A percentile compares a stretch with the other conserved stretches of the same genome.
These are phyloP conservation scores for Urocitellus parryii DNA, from an alignment of 2,113 vertebrate genomes.

Conservation along the genomic window DNA sequence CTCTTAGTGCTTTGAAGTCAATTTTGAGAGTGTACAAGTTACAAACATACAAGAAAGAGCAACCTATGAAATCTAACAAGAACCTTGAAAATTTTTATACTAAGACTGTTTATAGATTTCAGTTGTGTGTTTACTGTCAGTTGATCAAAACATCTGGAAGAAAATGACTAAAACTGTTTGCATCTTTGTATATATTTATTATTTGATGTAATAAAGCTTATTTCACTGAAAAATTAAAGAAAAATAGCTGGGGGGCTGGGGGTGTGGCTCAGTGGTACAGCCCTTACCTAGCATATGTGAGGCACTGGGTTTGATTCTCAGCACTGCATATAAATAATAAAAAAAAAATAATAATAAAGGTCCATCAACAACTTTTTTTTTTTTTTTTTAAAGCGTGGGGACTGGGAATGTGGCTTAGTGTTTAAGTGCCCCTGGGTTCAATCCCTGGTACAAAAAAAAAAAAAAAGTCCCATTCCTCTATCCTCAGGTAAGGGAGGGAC, in stretches of 20 bases:
- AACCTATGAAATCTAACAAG: constrained; percentile 69
- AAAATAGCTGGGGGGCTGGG: no score
- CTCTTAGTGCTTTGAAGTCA: constrained; percentile 87
- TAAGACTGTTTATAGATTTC: constrained; percentile 85
- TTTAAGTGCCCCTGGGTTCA: no score
- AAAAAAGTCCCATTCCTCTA: neutral
- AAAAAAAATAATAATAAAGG: no score
- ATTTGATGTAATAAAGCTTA: constrained; percentile 99
- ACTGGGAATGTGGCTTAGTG: no score
- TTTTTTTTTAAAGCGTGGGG: no score
- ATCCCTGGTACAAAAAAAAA: no score
- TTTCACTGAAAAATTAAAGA: constrained; percentile 88
- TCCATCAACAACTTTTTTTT: no score
- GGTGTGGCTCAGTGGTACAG: no score
- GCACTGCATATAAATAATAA: no score
- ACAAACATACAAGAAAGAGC: constrained; percentile 89
- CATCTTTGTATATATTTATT: constrained; percentile 99
- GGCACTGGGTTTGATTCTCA: no score
- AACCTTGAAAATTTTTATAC: constrained; percentile 48
- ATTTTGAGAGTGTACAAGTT: constrained; percentile 92
- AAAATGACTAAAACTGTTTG: constrained; percentile 92
- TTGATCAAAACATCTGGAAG: constrained; percentile 77
- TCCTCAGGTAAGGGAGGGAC: neutral
- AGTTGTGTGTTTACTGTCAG: constrained; percentile 82
- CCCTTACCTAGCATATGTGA: no score